Percentiles rank a stretch among this genome's conserved stretches.
These are phyloP conservation scores for Acronicta leporina DNA, from an alignment of 2,888 invertebrate species.

Conservation along the genomic window DNA sequence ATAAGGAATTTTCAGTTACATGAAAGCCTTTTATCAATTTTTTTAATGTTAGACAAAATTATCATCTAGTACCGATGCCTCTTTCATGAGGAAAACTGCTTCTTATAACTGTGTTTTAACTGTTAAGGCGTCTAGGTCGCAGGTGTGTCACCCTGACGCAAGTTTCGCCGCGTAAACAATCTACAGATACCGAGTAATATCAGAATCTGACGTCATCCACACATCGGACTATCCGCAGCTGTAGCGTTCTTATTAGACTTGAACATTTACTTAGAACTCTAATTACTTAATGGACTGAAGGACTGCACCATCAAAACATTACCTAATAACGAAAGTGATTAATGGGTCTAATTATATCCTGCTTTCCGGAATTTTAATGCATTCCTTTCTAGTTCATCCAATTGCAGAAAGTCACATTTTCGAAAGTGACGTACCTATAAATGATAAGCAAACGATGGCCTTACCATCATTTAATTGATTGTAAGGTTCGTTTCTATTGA, in stretches of 20 bases:
- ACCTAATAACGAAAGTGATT: conserved; percentile 38
- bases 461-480: conserved; percentile 30
- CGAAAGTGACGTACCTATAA: conserved; percentile 8
- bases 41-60: not conserved
- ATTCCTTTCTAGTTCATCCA: conserved; percentile 6
- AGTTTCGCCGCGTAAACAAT: conserved; percentile 37
- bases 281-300: conserved; percentile 45
- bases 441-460: conserved; percentile 16
- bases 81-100: conserved; percentile 25
- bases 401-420: conserved; percentile 27
- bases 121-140: conserved; percentile 32
- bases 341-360: conserved; percentile 42
- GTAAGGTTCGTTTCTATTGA: conserved; percentile 40
- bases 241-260: conserved; percentile 32
- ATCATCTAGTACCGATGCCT: conserved; percentile 6
- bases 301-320: conserved; percentile 29
- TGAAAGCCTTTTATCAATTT: not conserved
- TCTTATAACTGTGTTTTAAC: conserved; percentile 20
- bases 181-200: conserved; percentile 39
- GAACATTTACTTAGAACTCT: conserved; percentile 45
- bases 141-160: conserved; percentile 52
- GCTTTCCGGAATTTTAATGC: conserved; percentile 30
- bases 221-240: conserved; percentile 23
- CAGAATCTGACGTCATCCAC: conserved; percentile 47
- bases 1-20: no score